phyloP scores from a whole-genome alignment of 2,888 invertebrate species.

The Stenurella melanura region DNA sequence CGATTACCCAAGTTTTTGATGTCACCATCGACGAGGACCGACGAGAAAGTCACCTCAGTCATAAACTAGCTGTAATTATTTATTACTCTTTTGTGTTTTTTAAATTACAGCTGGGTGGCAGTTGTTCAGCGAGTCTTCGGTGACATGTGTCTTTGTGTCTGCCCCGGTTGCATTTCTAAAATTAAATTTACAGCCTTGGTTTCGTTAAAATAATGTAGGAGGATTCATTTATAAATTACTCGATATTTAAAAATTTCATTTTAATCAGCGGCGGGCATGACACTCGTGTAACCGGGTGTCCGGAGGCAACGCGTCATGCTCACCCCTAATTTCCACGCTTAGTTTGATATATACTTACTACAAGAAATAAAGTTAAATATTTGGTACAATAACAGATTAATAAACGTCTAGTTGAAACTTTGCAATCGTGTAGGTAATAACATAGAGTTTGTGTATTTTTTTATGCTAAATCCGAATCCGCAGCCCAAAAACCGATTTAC shows the following conservation, averaged over 20 bases:
- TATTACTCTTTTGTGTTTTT: conserved; percentile 61
- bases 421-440: no score
- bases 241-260: conserved; percentile 32
- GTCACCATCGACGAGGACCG: conserved; percentile 49
- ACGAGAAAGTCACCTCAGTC: conserved; percentile 53
- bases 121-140: conserved; percentile 56
- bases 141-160: conserved; percentile 57
- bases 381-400: no score
- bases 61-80: conserved; percentile 63
- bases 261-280: not conserved
- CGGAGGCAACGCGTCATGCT: no score
- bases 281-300: not conserved
- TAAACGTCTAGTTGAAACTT: no score
- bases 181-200: conserved; percentile 39
- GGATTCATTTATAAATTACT: conserved; percentile 47
- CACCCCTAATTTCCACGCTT: no score
- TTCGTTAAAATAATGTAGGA: conserved; percentile 32
- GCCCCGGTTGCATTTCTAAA: conserved; percentile 34
- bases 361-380: no score
- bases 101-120: conserved; percentile 59
- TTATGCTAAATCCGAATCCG: no score
- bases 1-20: conserved; percentile 54
- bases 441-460: no score
- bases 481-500: no score
- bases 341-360: no score